phyloP scores from a whole-genome alignment of 2,797 vertebrate species.

The Thamnophis elegans region DNA sequence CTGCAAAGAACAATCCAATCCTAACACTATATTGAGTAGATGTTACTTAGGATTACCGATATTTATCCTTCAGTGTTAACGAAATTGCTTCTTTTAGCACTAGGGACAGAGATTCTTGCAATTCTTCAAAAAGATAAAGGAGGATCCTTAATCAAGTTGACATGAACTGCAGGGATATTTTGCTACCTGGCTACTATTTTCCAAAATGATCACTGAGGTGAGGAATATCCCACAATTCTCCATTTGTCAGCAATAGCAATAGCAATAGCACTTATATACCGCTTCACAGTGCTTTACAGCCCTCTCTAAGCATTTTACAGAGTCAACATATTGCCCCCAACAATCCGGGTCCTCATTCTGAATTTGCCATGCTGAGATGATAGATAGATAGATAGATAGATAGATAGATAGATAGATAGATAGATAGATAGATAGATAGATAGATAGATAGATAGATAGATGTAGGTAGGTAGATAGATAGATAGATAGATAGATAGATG shows the following conservation, averaged over 20 bases:
- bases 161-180: background rate
- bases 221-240: background rate
- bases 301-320: too few relatives aligned
- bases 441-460: too few relatives aligned
- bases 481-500: too few relatives aligned
- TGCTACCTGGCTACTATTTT: background rate
- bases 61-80: background rate
- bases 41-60: background rate
- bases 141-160: background rate
- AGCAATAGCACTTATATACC: too few relatives aligned
- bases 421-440: too few relatives aligned
- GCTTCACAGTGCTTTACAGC: too few relatives aligned
- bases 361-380: background rate
- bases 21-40: background rate
- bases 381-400: too few relatives aligned
- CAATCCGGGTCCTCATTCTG: too few relatives aligned
- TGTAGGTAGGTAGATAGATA: too few relatives aligned
- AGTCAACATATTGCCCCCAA: too few relatives aligned
- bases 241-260: background rate
- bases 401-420: too few relatives aligned
- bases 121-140: constrained; percentile 5
- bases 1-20: background rate
- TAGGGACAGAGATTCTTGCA: background rate
- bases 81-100: background rate
- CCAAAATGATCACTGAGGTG: background rate